phyloP scores from a whole-genome alignment of 2,888 invertebrate species.

The Drosophila anceps region DNA sequence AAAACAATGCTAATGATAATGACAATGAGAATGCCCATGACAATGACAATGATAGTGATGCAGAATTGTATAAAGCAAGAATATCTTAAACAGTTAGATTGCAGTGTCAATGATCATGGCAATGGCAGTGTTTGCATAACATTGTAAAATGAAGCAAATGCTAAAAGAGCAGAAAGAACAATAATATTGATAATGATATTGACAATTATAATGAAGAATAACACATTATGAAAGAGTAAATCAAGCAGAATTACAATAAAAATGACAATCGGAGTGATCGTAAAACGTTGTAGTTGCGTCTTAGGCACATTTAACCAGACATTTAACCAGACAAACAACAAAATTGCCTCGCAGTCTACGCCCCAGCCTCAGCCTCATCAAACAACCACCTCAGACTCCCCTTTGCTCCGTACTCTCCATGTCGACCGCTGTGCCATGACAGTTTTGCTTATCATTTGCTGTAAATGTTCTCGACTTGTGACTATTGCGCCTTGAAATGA shows the following conservation, averaged over 20 bases:
- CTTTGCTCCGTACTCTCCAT: not conserved
- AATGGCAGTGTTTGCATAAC: not conserved
- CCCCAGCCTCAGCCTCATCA: not conserved
- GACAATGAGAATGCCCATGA: not conserved
- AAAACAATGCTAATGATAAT: not conserved
- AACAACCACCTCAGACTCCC: not conserved
- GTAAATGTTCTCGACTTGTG: slow-evolving; percentile 60
- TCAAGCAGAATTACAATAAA: not conserved
- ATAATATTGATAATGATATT: slow-evolving; percentile 53
- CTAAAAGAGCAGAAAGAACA: not conserved
- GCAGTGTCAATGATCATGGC: not conserved
- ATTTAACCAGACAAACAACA: slow-evolving; percentile 60
- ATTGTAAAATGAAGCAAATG: no score
- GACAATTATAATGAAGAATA: slow-evolving; percentile 13
- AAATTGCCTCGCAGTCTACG: slow-evolving; percentile 26
- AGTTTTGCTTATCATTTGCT: slow-evolving; percentile 79
- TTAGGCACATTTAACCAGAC: slow-evolving; percentile 57
- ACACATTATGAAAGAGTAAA: not conserved
- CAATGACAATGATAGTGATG: not conserved
- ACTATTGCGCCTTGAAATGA: slow-evolving; percentile 43
- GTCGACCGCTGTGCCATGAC: slow-evolving; percentile 55
- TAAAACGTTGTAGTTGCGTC: slow-evolving; percentile 58
- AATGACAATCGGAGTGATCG: slow-evolving; percentile 20
- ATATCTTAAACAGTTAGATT: not conserved
- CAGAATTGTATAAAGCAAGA: no score